Base-by-base conservation (phyloP, 2,797 vertebrate genomes). In the Anisognathus igniventris region DNA sequence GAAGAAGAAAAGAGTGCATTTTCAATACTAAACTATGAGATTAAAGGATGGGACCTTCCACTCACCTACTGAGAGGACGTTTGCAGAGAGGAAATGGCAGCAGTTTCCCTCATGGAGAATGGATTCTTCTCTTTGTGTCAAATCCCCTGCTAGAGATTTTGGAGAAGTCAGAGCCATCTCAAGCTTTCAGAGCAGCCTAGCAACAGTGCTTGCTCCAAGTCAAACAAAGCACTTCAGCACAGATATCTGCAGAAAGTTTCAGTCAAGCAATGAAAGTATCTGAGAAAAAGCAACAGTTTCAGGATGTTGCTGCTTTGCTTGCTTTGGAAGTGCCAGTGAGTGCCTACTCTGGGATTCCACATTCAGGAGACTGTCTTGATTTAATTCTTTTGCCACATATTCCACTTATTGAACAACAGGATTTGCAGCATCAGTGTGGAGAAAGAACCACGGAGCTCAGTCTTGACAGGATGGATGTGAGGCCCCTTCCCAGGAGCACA, bases 21-120 rank as follows among this genome's bases (percentile, higher is more conserved):
- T 70, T 47, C 44, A 70, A 14, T 8, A 21, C 3, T 9, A 35
- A 28, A 35, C 7, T 30, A 6, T 12, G 14, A 60, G 8, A 51
- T 19, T 10, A 58, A 65, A 71, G 25, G n/a, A 56, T 6, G 2
- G 9, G 19, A 51, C 58, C n/a, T 76, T 66, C 16, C 79, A 94
- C 95, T 96, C 88, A 97, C 97, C 96, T 44, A 96, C 58, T 77
- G 80, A 3, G 50, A 96, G 18, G 75, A 54, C 6, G 30, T 97
- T 97, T 82, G 83, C 58, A 65, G 94, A 97, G 20, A 97, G 96
- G 87, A 97, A 97, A 37, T 50, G 71, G 53, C 31, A 86, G 54
- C 37, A 65, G 28, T 70, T 93, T 62, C 72, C 57, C 19, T 78
- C 75, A 2, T n/a, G 71, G 40, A 62, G 30, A 6, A 15, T 0